phyloP scores from a whole-genome alignment of 2,113 vertebrate species.

The Tautogolabrus adspersus region DNA sequence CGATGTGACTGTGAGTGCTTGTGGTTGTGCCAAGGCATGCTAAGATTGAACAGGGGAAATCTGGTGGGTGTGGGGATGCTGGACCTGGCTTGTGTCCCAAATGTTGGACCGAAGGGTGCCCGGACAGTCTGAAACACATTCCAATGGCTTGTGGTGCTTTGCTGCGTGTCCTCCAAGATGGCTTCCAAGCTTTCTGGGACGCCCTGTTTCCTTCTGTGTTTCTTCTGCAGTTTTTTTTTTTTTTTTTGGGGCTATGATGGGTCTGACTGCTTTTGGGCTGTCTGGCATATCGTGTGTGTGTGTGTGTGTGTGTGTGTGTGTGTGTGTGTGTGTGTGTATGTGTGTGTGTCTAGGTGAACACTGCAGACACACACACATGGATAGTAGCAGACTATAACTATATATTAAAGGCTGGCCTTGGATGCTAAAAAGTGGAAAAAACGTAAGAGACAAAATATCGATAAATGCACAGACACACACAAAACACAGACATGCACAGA shows the following conservation, averaged over 20 bases:
- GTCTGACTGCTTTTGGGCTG: not conserved
- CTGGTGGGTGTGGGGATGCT: conserved; percentile 29
- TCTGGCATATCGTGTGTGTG: not conserved
- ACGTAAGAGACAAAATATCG: not conserved
- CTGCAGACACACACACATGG: conserved; percentile 19
- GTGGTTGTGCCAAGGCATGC: conserved; percentile 54
- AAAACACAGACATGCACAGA: not conserved
- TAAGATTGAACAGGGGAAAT: conserved; percentile 48
- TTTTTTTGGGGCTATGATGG: too few species aligned
- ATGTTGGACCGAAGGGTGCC: not conserved
- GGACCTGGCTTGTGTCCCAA: conserved; percentile 38
- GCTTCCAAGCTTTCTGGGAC: conserved; percentile 23
- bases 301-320: conserved; percentile 8
- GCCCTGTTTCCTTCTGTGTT: not conserved
- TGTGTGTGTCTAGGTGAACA: not conserved
- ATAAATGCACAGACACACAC: not conserved
- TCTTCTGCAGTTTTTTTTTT: not conserved
- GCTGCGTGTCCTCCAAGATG: conserved; percentile 31
- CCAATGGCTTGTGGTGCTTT: conserved; percentile 8
- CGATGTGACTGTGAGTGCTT: conserved; percentile 33
- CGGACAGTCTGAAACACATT: not conserved
- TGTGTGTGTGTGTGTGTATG: not conserved
- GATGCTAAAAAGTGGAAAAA: not conserved
- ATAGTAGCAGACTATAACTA: conserved; percentile 2
- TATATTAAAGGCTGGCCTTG: not conserved